Evolutionary conservation across 2,888 invertebrate species (phyloP).

Genomic region (Aromia moschata): DNA sequence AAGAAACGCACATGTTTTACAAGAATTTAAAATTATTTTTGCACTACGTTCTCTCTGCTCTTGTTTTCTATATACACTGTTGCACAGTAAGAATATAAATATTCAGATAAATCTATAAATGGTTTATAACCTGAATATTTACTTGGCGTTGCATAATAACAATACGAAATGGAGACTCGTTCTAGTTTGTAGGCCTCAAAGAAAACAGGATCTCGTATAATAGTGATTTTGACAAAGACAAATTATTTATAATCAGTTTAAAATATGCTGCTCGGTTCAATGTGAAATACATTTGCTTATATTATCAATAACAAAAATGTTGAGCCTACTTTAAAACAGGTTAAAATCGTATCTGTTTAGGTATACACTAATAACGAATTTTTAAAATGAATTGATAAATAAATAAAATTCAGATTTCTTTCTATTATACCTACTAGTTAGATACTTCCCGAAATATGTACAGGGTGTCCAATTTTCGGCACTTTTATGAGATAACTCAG

Average conservation of each 20-base stretch:
- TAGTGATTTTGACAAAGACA: background rate
- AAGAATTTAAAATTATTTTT: constrained; percentile 5
- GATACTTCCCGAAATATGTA: too few relatives aligned
- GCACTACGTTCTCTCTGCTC: background rate
- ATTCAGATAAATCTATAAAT: constrained; percentile 32
- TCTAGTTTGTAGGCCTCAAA: constrained; percentile 4
- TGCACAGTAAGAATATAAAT: constrained; percentile 26
- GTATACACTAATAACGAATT: too few relatives aligned
- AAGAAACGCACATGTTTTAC: constrained; percentile 17
- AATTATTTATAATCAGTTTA: background rate
- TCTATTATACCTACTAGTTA: too few relatives aligned
- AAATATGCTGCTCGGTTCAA: too few relatives aligned
- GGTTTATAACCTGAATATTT: constrained; percentile 35
- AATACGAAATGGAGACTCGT: constrained; percentile 15
- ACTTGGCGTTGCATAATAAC: constrained; percentile 24
- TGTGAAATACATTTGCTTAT: too few relatives aligned
- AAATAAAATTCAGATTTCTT: too few relatives aligned
- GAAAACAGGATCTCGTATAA: constrained; percentile 6
- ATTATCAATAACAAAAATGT: too few relatives aligned
- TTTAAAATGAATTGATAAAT: too few relatives aligned
- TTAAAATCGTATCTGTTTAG: too few relatives aligned
- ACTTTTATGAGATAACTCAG: too few relatives aligned
- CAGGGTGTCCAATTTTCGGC: too few relatives aligned
- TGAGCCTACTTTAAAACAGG: too few relatives aligned
- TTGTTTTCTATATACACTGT: constrained; percentile 20